phyloP scores from a whole-genome alignment of 2,797 vertebrate species.

The Myotis pilosus region DNA sequence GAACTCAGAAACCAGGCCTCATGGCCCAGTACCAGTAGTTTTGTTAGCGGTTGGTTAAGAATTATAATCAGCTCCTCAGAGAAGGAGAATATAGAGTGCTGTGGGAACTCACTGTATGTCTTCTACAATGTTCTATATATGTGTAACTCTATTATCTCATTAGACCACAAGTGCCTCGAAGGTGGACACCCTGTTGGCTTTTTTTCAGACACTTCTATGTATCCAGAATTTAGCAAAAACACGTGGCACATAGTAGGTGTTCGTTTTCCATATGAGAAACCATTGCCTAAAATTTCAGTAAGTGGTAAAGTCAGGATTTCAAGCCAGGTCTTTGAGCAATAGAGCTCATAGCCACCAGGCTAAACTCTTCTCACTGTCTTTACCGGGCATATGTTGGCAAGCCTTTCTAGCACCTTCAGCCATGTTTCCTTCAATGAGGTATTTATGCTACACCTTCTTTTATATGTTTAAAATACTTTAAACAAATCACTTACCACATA shows the following conservation, averaged over 20 bases:
- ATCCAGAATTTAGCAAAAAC: background rate
- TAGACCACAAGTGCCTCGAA: background rate
- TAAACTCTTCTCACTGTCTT: background rate
- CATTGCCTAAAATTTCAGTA: background rate
- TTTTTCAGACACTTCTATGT: background rate
- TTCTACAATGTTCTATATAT: no score
- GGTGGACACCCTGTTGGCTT: background rate
- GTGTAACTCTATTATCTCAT: background rate
- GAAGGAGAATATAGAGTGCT: background rate
- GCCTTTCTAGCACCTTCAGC: background rate
- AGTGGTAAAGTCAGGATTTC: background rate
- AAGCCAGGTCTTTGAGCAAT: background rate
- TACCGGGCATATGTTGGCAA: background rate
- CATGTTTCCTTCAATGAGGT: background rate
- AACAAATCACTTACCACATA: conserved; percentile 47
- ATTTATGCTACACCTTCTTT: conserved; percentile 17
- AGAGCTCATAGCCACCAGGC: background rate
- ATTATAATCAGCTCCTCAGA: background rate
- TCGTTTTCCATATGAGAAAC: background rate
- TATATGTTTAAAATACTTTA: conserved; percentile 47
- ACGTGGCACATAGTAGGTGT: background rate
- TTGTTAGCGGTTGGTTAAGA: background rate
- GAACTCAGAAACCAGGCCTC: background rate
- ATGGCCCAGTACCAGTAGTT: background rate
- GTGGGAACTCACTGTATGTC: background rate